A percentile compares a stretch with the other conserved stretches of the same genome.
Evolutionary conservation across 2,888 invertebrate genomes (phyloP).

Genomic region (Cephus nigrinus): DNA sequence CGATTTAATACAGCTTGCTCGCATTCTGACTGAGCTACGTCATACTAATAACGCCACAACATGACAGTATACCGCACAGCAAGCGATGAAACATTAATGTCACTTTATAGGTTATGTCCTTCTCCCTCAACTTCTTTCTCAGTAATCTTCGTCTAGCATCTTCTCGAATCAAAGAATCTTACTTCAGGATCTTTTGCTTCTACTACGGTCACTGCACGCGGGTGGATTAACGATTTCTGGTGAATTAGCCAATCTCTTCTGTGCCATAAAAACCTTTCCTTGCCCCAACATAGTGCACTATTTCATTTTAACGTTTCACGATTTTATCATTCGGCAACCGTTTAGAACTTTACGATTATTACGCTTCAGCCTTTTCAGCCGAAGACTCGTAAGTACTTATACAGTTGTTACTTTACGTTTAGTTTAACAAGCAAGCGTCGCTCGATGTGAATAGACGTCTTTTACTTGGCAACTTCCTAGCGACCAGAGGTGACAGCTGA

Average conservation of each 20-base stretch:
- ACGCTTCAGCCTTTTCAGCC: background rate
- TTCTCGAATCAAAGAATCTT: background rate
- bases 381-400: background rate
- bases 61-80: background rate
- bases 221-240: background rate
- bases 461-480: background rate
- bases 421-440: background rate
- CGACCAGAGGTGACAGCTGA: background rate
- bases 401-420: background rate
- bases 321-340: background rate
- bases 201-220: background rate
- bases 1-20: constrained; percentile 17
- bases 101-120: background rate
- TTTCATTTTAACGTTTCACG: background rate
- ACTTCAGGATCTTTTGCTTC: background rate
- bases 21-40: constrained; percentile 3
- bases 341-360: background rate
- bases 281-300: background rate
- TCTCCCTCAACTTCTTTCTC: background rate
- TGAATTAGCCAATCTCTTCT: background rate
- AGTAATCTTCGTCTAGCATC: background rate
- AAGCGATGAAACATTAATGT: background rate
- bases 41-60: constrained; percentile 1
- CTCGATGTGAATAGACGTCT: background rate
- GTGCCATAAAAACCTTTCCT: background rate